Base-by-base conservation (phyloP, 2,888 invertebrate species). In the Pedicia rivosa region DNA sequence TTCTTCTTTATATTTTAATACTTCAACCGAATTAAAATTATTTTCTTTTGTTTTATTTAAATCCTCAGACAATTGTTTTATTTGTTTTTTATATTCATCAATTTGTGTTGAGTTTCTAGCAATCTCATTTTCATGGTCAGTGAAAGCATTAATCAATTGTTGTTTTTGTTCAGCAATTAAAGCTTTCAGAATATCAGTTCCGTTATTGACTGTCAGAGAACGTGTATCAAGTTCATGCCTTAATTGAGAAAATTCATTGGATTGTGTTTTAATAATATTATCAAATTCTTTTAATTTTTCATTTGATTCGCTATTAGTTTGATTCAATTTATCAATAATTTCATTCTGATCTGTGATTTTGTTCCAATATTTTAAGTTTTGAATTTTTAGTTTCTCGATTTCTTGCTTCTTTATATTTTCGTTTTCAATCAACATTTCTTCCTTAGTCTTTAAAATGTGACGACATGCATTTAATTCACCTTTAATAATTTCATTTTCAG, bases 1-100 rank as follows among this genome's bases (percentile, higher is more conserved):
- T 44, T 72, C 57, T 9, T 50, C 47, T 15, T 40, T 29, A 2
- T 53, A 44, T 3, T 45, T 40, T 33, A 59, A 51, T 32, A 50
- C 52, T 41, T 70, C 68, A 17, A 50, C 55, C 13, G 68, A 45
- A 46, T 62, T 54, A 38, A 67, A 61, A 38, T 68, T 59, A 49
- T 67, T 67, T 38, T 57, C 53, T 41, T 63, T 57, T 35, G 69
- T 49, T 41, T 67, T 64, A 46, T 62, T 63, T 50, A 70, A 70
- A 51, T 70, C 69, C 19, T 48, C 49, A 4, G 53, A 40, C 0
- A 50, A 35, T 13, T 50, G 46, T 8, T 47, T 47, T 4, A 56
- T 38, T 35, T 49, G 48, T 14, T 49, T 49, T 20, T 53, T 49
- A 42, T 57, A 51, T 13, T 43, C 40, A 28, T 49, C 46, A 25